phyloP scores from a whole-genome alignment of 1,140 invertebrate species.

The Oryctes rhinoceros region DNA sequence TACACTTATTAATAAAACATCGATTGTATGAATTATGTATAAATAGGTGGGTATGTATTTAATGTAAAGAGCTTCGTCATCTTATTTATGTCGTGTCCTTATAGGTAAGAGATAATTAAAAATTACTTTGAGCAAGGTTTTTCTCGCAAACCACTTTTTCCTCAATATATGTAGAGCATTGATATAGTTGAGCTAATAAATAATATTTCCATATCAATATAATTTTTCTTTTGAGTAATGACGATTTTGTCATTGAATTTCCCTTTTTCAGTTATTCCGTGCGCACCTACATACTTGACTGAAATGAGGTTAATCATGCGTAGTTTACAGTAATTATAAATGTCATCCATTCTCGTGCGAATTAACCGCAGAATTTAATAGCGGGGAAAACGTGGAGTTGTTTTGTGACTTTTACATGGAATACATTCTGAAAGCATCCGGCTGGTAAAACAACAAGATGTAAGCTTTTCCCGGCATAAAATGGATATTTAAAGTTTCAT shows the following conservation, averaged over 20 bases:
- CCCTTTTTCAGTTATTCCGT: too few relatives aligned
- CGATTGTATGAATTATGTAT: constrained; percentile 42
- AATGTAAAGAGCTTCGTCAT: constrained; percentile 18
- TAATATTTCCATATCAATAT: constrained; percentile 13
- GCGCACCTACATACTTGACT: too few relatives aligned
- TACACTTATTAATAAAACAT: constrained; percentile 43
- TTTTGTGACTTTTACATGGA: too few relatives aligned
- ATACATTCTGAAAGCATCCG: too few relatives aligned
- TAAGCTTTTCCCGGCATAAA: too few relatives aligned
- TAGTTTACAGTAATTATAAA: too few relatives aligned
- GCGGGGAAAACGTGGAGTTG: too few relatives aligned
- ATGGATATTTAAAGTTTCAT: too few relatives aligned
- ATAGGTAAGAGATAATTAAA: constrained; percentile 8
- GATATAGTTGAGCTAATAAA: not conserved
- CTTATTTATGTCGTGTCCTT: not conserved
- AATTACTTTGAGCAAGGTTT: constrained; percentile 19
- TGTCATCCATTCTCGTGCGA: too few relatives aligned
- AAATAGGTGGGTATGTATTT: constrained; percentile 16
- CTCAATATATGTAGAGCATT: not conserved
- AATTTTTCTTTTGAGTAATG: not conserved
- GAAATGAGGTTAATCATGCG: too few relatives aligned
- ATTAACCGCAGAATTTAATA: too few relatives aligned
- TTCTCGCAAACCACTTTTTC: not conserved
- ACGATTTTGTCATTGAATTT: not conserved
- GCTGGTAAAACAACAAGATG: too few relatives aligned